Evolutionary conservation across 2,797 vertebrate species (phyloP).

Genomic region (Pantherophis vulpinus): DNA sequence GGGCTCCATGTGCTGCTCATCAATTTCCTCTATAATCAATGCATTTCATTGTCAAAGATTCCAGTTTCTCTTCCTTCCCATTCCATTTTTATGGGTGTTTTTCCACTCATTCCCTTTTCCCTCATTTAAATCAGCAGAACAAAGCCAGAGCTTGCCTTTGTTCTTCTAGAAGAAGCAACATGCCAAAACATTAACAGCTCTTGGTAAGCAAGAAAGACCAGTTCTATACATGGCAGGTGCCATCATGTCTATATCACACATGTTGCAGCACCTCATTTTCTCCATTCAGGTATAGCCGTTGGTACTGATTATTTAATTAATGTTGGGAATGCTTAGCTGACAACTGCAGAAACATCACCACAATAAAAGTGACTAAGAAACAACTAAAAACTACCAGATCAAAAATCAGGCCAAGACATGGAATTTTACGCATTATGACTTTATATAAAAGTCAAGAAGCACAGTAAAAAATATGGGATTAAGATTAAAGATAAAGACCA

Average conservation of each 20-base stretch:
- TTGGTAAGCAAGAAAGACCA: conserved; percentile 17
- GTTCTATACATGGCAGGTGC: conserved; percentile 11
- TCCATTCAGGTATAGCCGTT: not conserved
- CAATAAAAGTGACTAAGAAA: not conserved
- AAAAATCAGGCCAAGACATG: not conserved
- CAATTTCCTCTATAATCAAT: not conserved
- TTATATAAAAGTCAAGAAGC: not conserved
- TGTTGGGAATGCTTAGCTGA: not conserved
- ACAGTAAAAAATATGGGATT: not conserved
- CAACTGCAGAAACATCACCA: not conserved
- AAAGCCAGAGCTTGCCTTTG: not conserved
- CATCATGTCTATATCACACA: conserved; percentile 13
- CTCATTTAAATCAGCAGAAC: not conserved
- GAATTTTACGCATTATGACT: not conserved
- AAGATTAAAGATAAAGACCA: not conserved
- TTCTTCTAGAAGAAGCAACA: not conserved
- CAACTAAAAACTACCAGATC: not conserved
- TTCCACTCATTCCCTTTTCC: not conserved
- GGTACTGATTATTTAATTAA: not conserved
- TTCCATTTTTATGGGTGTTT: not conserved
- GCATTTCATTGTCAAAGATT: not conserved
- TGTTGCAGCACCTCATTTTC: not conserved
- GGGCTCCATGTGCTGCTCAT: conserved; percentile 11
- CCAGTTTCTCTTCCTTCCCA: not conserved
- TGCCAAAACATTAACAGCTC: not conserved